Evolutionary conservation across 2,888 invertebrate genomes (phyloP), one percentile per base, ranked within the genome.

Genomic region (Belgica antarctica): DNA sequence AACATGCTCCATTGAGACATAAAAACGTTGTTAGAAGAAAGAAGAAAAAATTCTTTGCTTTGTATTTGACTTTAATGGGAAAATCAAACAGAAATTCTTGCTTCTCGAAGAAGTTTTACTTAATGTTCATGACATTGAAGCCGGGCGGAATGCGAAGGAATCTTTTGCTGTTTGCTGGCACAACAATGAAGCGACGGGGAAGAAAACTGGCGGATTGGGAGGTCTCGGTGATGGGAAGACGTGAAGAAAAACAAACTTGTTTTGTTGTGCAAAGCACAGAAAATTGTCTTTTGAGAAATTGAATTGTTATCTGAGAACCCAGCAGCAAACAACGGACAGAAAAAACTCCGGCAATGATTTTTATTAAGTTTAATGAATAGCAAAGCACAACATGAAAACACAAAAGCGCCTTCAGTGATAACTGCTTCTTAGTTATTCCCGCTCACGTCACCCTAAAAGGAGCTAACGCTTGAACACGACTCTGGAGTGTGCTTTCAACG

Each of bases 271-370:
- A 41, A 12, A 63, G n/a, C n/a, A 52, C 7, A 5, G 22, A 61
- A 62, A 63, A 63, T 63, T 63, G 63, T 63, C 63, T 36, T 63
- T 41, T 36, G 8, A 63, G 36, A 63, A 63, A 63, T 63, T 63
- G 63, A 41, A 63, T 41, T 63, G 63, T 63, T 63, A 63, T 63
- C 63, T 63, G 52, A 12, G 22, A 17, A 52, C 52, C n/a, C 8
- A 52, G 22, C 52, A 52, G 52, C 52, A 41, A 41, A 41, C 52
- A 22, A 22, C 52, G 12, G 12, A 31, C 12, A 31, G 12, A 31
- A 31, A 52, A 52, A 52, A 52, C 8, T 22, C 17, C 7, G 17
- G 17, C 52, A 63, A 63, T 63, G 63, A 63, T 63, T 63, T 63
- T 63, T 63, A 63, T 63, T 19, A 63, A 41, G 34, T 31, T 25